A percentile compares a stretch with the other conserved stretches of the same genome.
Evolutionary conservation across 2,113 vertebrate species (phyloP).

Genomic region (Anhinga rufa): DNA sequence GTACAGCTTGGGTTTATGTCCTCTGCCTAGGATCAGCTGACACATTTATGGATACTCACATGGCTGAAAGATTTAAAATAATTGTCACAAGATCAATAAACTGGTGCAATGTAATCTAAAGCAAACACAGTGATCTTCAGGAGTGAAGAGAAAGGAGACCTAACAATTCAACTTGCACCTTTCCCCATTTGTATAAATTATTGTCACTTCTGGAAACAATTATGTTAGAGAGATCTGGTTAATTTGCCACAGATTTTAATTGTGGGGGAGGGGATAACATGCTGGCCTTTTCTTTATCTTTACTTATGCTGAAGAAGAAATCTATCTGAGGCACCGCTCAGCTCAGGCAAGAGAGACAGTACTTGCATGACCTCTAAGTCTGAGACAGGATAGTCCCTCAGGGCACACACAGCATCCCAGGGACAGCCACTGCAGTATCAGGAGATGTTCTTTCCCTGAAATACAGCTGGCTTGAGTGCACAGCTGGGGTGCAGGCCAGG

Average conservation of each 20-base stretch:
- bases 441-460: not conserved
- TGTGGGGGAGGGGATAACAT: no score
- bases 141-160: not conserved
- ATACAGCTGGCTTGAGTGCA: not conserved
- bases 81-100: not conserved
- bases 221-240: not conserved
- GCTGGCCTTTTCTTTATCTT: not conserved
- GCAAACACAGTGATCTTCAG: not conserved
- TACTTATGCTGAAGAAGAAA: not conserved
- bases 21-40: not conserved
- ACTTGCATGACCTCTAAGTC: not conserved
- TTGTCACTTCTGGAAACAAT: not conserved
- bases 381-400: not conserved
- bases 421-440: not conserved
- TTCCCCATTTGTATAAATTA: not conserved
- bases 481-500: not conserved
- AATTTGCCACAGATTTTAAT: not conserved
- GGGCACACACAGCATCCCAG: not conserved
- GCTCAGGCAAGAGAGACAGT: not conserved
- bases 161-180: not conserved
- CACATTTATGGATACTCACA: not conserved
- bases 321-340: fast-evolving
- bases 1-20: not conserved
- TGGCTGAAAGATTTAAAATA: not conserved
- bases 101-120: not conserved